phyloP scores from a whole-genome alignment of 2,797 vertebrate species.

The Myoxocephalus aenaeus region DNA sequence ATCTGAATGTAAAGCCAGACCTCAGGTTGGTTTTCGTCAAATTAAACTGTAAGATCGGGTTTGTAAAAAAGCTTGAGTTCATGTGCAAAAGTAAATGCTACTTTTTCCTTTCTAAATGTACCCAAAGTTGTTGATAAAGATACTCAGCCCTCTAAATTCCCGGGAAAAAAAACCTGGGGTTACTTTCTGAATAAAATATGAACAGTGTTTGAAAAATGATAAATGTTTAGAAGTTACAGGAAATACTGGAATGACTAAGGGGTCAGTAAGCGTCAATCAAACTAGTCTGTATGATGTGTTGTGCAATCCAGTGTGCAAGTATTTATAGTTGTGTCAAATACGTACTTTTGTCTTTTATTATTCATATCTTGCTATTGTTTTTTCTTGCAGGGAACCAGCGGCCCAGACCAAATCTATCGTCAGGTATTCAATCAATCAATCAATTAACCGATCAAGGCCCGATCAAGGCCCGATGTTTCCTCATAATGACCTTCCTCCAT shows the following conservation, averaged over 20 bases:
- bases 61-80: not conserved
- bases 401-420: constrained; percentile 20
- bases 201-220: not conserved
- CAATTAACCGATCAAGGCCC: not conserved
- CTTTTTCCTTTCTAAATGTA: no score
- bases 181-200: not conserved
- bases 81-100: not conserved
- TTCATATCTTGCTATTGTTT: not conserved
- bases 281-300: not conserved
- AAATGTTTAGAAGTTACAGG: not conserved
- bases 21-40: constrained; percentile 41
- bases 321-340: not conserved
- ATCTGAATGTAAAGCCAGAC: constrained; percentile 1
- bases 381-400: constrained; percentile 35
- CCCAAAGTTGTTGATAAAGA: no score
- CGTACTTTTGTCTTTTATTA: not conserved
- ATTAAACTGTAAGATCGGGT: not conserved
- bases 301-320: not conserved
- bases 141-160: no score
- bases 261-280: not conserved
- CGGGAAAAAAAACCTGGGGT: not conserved
- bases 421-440: constrained; percentile 34
- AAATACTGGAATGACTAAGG: not conserved
- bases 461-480: not conserved
- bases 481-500: not conserved